These are phyloP conservation scores for Acrossocheilus fasciatus DNA, from an alignment of 2,797 vertebrate genomes.

Conservation along the genomic window DNA sequence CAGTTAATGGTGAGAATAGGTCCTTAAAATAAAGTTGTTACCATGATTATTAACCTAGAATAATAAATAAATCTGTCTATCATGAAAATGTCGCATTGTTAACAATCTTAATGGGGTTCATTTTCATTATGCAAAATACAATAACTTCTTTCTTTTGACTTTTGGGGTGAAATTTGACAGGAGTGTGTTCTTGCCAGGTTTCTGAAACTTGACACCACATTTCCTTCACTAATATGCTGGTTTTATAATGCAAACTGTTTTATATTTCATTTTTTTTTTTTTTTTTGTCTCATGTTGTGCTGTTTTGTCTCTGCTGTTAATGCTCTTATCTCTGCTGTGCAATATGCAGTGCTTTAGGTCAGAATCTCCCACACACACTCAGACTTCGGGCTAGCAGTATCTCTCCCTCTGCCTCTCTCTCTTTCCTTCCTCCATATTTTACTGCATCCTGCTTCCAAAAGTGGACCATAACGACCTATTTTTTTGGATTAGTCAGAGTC, in stretches of 20 bases:
- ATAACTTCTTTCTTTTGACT: neutral
- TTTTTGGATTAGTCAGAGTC: constrained; percentile 24
- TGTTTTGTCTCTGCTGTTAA: constrained; percentile 67
- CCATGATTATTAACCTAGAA: neutral
- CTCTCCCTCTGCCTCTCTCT: neutral
- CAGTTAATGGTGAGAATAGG: neutral
- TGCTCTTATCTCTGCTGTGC: constrained; percentile 76
- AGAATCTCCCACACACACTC: constrained; percentile 50
- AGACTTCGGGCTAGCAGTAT: constrained; percentile 40
- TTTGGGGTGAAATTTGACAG: neutral
- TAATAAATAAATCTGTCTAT: neutral
- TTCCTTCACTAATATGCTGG: constrained; percentile 30
- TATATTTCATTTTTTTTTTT: constrained; percentile 51
- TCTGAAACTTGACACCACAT: neutral
- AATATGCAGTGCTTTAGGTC: constrained; percentile 67
- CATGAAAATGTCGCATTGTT: neutral
- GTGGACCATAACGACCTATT: constrained; percentile 30
- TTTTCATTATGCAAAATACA: neutral
- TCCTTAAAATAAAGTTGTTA: neutral
- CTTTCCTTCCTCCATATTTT: neutral
- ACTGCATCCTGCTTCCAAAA: constrained; percentile 36
- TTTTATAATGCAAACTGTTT: constrained; percentile 3
- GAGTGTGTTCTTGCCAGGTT: neutral
- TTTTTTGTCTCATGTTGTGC: constrained; percentile 38
- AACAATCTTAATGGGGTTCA: neutral